Evolutionary conservation across 2,797 vertebrate genomes (phyloP), one percentile per base, ranked within the genome.

Genomic region (Euthynnus affinis): DNA sequence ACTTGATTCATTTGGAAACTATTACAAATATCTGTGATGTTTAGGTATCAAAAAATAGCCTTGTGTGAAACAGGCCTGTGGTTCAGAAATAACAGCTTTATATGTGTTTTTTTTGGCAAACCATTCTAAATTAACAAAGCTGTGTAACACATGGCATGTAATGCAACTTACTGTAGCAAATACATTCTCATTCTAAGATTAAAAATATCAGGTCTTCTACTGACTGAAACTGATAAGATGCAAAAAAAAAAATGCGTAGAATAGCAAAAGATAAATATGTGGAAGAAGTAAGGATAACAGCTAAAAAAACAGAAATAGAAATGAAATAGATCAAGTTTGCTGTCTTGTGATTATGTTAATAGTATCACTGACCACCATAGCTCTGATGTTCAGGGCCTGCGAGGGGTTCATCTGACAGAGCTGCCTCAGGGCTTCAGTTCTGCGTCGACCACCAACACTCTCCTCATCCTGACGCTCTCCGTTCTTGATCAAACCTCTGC

Each of bases 381-480:
- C 97, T 79, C 98, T 95, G 82, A 99, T 97, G 93, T 98, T 97
- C 27, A 99, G 96, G 15, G 98, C 97, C 78, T 99, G 98, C 15
- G 98, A 97, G 40, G 98, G 98, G 90, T 99, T 99, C 98, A 99
- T 99, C 87, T 97, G 98, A 87, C 98, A 99, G 0, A 99, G 93
- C 88, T 97, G 98, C 29, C 98, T 94, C 22, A 99, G 95, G 0
- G 98, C 98, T 88, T 99, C 98, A 0, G 98, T 99, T 71, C 98
- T 95, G 25, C 97, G 97, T 17, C 98, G 96, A 20, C 98, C 98
- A 2, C 98, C 98, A 9, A 96, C 87, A 0, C 98, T 99, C 70
- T 99, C 98, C 90, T 99, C 98, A 6, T 99, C 98, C 90, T 99
- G 98, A 20, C 97, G 95, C 82, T 99, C 98, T 9, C 98, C 98